Evolutionary conservation across 2,888 invertebrate species (phyloP).

Genomic region (Leucoma salicis): DNA sequence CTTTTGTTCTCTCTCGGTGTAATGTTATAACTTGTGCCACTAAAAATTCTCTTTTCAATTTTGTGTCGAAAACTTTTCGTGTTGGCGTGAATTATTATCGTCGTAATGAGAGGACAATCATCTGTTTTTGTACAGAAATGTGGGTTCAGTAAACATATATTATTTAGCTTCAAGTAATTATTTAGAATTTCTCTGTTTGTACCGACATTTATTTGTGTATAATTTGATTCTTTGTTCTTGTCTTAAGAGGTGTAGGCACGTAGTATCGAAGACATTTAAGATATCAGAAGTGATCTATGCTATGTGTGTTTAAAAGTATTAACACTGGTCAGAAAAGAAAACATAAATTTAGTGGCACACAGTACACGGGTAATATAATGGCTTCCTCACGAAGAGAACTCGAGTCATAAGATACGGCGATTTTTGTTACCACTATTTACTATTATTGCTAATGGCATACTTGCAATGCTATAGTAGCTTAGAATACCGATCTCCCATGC

Average conservation of each 20-base stretch:
- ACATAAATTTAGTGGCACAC: too few relatives aligned
- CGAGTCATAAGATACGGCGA: too few relatives aligned
- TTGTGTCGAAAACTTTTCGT: slow-evolving; percentile 48
- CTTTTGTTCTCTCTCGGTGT: too few relatives aligned
- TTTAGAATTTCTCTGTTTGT: slow-evolving; percentile 19
- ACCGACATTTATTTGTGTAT: neutral
- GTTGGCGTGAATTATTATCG: slow-evolving; percentile 51
- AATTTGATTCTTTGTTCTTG: neutral
- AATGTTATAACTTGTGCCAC: slow-evolving; percentile 16
- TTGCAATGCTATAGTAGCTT: too few relatives aligned
- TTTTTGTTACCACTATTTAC: too few relatives aligned
- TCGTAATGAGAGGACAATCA: slow-evolving; percentile 46
- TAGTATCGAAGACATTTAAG: too few relatives aligned
- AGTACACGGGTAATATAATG: too few relatives aligned
- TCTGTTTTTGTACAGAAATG: slow-evolving; percentile 36
- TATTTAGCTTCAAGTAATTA: slow-evolving; percentile 20
- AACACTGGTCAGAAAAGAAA: too few relatives aligned
- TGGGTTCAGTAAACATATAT: slow-evolving; percentile 25
- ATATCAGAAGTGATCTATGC: neutral
- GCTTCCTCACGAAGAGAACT: too few relatives aligned
- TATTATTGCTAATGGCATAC: too few relatives aligned
- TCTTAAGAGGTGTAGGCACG: neutral
- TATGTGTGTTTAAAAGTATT: too few relatives aligned
- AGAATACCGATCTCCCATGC: too few relatives aligned
- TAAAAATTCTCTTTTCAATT: slow-evolving; percentile 32